Evolutionary conservation across 2,888 invertebrate species (phyloP), one percentile per base, ranked within the genome.

Genomic region (Drosophila formosana): DNA sequence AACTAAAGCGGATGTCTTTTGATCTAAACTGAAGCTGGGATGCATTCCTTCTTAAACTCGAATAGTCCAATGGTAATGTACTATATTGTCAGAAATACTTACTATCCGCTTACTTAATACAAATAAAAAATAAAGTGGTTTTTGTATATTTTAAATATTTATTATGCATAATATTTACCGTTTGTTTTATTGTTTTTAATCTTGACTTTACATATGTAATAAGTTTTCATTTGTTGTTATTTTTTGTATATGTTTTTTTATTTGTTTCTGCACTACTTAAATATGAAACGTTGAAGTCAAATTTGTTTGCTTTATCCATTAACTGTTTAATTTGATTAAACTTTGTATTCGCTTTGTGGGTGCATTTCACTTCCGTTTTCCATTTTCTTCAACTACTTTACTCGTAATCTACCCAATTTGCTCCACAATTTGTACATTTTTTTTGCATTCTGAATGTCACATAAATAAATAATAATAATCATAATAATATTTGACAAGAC

Each of bases 251-350:
- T 46, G 41, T 60, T 63, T 76, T 83, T 84, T 76, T 83, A 71
- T 88, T 87, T 75, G 75, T 81, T 86, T 82, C 81, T 87, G 79
- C 80, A 84, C 85, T 86, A 86, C 88, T 85, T 88, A 86, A 87
- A 89, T 86, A 89, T 86, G 86, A 86, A 86, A 86, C 89, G 69
- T 86, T 82, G 75, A 89, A 89, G 88, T 89, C 82, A 85, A 85
- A 88, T 89, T 74, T 72, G 66, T 66, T 64, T 60, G 49, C 26
- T 79, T 76, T 80, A 63, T 78, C 41, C 63, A 75, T 73, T 71
- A 72, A 79, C 58, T 76, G 88, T 86, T 86, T 86, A 89, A 89
- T 89, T 89, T 72, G 49, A 86, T 89, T 89, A 84, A 89, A 85
- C 89, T 75, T 87, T 75, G 58, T 68, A 66, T 64, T 81, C 57